phyloP scores from a whole-genome alignment of 2,797 vertebrate genomes.

The Sebastes goodei region DNA sequence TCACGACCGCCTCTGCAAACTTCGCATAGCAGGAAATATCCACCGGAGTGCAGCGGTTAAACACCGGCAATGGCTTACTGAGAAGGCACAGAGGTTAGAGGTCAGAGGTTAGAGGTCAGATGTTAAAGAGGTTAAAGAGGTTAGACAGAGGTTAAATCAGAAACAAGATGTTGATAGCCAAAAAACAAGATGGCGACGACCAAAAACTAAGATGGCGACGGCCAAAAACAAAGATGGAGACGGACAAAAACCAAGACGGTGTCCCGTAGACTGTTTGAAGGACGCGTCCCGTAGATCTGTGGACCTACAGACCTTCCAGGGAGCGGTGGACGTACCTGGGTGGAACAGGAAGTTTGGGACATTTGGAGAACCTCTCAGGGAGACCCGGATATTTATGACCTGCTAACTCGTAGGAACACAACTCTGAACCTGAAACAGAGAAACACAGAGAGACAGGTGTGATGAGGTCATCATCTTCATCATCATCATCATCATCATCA shows the following conservation, averaged over 20 bases:
- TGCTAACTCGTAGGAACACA: conserved; percentile 91
- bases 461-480: not conserved
- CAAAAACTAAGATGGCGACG: too few relatives aligned
- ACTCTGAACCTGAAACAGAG: conserved; percentile 84
- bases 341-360: conserved; percentile 95
- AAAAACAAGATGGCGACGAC: too few relatives aligned
- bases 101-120: not conserved
- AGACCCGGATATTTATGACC: conserved; percentile 88
- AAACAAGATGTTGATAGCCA: too few relatives aligned
- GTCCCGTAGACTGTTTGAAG: not conserved
- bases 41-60: conserved; percentile 98
- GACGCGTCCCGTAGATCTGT: not conserved
- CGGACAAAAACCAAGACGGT: too few relatives aligned
- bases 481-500: not conserved
- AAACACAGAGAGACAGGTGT: not conserved
- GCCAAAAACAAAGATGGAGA: rapidly evolving
- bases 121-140: not conserved
- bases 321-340: conserved; percentile 84
- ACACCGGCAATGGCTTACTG: conserved; percentile 93
- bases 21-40: conserved; percentile 96
- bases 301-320: not conserved
- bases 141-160: not conserved
- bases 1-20: conserved; percentile 97
- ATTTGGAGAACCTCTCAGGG: conserved; percentile 84
- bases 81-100: not conserved